Percentiles rank a stretch among this genome's conserved stretches.
These are phyloP conservation scores for Phylloscopus trochilus DNA, from an alignment of 2,113 vertebrate species.

Conservation along the genomic window DNA sequence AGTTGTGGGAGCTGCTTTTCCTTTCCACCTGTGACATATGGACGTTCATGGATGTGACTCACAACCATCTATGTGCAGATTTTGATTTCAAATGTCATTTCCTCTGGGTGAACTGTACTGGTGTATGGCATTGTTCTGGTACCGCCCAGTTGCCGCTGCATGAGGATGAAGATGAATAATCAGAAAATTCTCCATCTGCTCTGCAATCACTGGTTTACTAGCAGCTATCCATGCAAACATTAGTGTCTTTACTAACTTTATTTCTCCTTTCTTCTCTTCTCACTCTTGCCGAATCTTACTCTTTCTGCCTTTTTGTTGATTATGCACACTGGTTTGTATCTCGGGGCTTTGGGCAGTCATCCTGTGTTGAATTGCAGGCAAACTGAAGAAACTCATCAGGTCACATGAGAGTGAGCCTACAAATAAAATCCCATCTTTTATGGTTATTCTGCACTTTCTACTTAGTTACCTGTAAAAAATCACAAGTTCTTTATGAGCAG, in stretches of 20 bases:
- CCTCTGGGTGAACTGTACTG: not conserved
- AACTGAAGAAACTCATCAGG: not conserved
- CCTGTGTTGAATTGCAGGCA: not conserved
- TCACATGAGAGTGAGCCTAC: not conserved
- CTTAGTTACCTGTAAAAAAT: not conserved
- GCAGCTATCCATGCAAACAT: not conserved
- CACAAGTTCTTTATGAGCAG: not conserved
- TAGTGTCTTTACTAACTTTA: not conserved
- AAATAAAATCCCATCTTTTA: not conserved
- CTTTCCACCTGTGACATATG: not conserved
- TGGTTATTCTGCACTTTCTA: not conserved
- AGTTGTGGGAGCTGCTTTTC: not conserved
- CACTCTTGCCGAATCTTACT: not conserved
- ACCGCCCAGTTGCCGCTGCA: not conserved
- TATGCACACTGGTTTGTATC: not conserved
- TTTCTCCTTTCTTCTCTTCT: not conserved
- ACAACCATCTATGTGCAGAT: not conserved
- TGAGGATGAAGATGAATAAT: not conserved
- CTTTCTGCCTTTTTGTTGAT: not conserved
- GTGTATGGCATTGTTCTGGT: not conserved
- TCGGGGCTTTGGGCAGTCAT: not conserved
- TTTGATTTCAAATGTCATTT: not conserved
- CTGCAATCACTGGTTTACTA: not conserved
- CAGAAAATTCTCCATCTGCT: not conserved
- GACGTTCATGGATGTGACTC: not conserved